A percentile compares a stretch with the other conserved stretches of the same genome.
These are phyloP conservation scores for Halcyon leucocephala DNA, from an alignment of 2,797 vertebrate species.

Conservation along the genomic window DNA sequence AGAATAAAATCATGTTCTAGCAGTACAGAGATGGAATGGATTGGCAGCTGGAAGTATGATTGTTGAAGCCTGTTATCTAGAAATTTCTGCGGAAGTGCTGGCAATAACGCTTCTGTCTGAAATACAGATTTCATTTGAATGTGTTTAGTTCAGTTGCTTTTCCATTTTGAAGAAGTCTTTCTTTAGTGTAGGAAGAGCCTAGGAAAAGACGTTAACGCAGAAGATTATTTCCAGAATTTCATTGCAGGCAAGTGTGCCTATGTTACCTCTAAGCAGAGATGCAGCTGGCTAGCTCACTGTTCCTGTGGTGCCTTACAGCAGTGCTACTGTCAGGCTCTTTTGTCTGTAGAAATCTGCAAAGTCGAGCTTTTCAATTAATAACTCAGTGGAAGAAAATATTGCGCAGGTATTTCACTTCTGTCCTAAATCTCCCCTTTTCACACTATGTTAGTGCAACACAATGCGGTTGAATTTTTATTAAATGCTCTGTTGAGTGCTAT, in stretches of 20 bases:
- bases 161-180: not conserved
- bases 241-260: not conserved
- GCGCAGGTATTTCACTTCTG: not conserved
- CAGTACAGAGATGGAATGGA: not conserved
- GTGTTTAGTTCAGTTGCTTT: not conserved
- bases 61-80: not conserved
- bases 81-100: not conserved
- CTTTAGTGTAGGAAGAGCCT: not conserved
- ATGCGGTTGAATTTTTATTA: not conserved
- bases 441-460: not conserved
- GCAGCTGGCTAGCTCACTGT: slow-evolving; percentile 42
- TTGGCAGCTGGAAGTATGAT: not conserved
- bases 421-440: not conserved
- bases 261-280: slow-evolving; percentile 8
- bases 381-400: not conserved
- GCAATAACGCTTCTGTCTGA: not conserved
- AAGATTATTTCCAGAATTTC: not conserved
- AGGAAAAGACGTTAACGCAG: not conserved
- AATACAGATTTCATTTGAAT: not conserved
- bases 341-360: not conserved
- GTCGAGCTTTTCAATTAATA: not conserved
- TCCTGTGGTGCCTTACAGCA: not conserved
- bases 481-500: not conserved
- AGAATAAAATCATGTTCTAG: not conserved
- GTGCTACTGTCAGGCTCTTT: slow-evolving; percentile 33